Base-by-base conservation (phyloP, 1,140 invertebrate genomes). In the Cryptotermes secundus region DNA sequence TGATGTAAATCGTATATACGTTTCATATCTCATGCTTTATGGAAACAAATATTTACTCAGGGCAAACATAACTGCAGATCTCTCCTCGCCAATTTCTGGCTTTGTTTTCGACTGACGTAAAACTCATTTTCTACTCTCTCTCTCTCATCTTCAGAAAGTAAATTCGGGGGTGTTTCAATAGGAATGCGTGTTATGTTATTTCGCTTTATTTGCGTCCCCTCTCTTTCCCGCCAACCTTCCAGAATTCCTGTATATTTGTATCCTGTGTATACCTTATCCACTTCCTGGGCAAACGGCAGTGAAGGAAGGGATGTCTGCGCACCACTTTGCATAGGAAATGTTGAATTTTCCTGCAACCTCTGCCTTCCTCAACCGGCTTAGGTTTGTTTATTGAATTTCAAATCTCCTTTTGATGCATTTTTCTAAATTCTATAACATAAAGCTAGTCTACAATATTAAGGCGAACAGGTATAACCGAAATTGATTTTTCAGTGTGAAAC, bases 291-390 rank as follows among this genome's bases (percentile, higher is more conserved):
- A 72, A 72, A 72, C 59, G 59, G 14, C 2, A n/a, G 31, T 72
- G 59, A 72, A 72, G 59, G 2, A 14, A 72, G 31, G n/a, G 59
- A 26, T 9, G 26, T 72, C 14, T 31, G 26, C 2, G 59, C n/a
- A 14, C 59, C 59, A 72, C 59, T 72, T 72, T 72, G 59, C 59
- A 72, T 72, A 31, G 59, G 59, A 72, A 72, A 72, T 72, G 59
- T 31, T 72, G 59, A 72, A 72, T 26, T 72, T 72, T 31, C 59
- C 26, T 72, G 26, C 59, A 26, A 72, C 59, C 59, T 31, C 59
- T 49, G 16, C 45, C 59, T 72, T 72, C 26, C 7, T 31, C 26
- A 9, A n/a, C 53, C 59, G 59, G n/a, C n/a, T 72, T 72, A 31
- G 59, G 59, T 72, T 2, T 14, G 14, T 26, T 72, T 72, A 72